Conservation (phyloP, 2,888 invertebrate genomes). For the Nebria brevicollis region DNA sequence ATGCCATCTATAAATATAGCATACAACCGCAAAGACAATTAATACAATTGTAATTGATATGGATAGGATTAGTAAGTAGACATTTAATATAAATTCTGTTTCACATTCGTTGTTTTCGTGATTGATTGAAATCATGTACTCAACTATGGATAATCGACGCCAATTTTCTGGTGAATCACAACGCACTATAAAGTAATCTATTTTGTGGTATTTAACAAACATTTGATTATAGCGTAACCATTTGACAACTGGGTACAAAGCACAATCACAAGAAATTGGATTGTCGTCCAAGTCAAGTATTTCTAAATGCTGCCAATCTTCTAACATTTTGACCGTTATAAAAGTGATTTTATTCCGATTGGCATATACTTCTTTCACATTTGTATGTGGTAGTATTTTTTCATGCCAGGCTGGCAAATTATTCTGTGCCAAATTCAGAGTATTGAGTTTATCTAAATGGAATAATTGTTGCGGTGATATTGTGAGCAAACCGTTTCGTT, state of each 20-base stretch:
- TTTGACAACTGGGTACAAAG: slow-evolving; percentile 63
- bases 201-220: slow-evolving; percentile 5
- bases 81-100: background rate
- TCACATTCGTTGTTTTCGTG: slow-evolving; percentile 21
- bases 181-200: slow-evolving; percentile 5
- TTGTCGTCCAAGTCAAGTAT: slow-evolving; percentile 66
- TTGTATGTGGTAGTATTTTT: slow-evolving; percentile 64
- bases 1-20: slow-evolving; percentile 60
- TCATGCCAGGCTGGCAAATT: slow-evolving; percentile 67
- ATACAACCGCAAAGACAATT: slow-evolving; percentile 22
- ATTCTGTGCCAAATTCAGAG: slow-evolving; percentile 67
- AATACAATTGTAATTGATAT: slow-evolving; percentile 22
- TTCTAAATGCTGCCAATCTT: slow-evolving; percentile 65
- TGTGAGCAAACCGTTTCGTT: slow-evolving; percentile 64
- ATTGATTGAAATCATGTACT: slow-evolving; percentile 2
- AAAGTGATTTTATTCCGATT: slow-evolving; percentile 68
- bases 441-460: slow-evolving; percentile 62
- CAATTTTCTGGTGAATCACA: slow-evolving; percentile 28
- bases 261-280: slow-evolving; percentile 68
- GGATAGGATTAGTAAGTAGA: background rate
- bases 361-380: slow-evolving; percentile 62
- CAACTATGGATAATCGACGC: slow-evolving; percentile 23
- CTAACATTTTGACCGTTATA: slow-evolving; percentile 68
- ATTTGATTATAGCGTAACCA: slow-evolving; percentile 60
- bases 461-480: slow-evolving; percentile 63